Evolutionary conservation across 2,113 vertebrate species (phyloP).

Genomic region (Abramis brama): DNA sequence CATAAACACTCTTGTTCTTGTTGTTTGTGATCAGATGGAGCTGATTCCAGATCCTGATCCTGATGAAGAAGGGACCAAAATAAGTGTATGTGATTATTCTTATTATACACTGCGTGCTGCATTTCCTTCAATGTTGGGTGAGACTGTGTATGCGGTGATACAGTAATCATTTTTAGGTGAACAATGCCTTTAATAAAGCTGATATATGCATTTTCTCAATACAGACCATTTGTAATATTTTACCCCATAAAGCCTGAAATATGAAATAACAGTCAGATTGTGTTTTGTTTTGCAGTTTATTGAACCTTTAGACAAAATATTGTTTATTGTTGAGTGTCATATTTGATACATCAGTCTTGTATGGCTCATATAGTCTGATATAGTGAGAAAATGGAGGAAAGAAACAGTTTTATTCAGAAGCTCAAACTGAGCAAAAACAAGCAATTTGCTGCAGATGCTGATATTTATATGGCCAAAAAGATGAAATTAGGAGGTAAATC

Average conservation of each 20-base stretch:
- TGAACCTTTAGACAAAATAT: not conserved
- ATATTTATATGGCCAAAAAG: not conserved
- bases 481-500: not conserved
- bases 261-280: not conserved
- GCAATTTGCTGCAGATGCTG: not conserved
- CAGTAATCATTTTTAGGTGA: not conserved
- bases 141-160: not conserved
- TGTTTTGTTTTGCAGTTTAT: not conserved
- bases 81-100: constrained; percentile 66
- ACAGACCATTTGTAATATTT: not conserved
- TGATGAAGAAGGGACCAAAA: constrained; percentile 79
- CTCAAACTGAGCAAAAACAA: not conserved
- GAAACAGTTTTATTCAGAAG: not conserved
- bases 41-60: constrained; percentile 74
- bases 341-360: not conserved
- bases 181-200: not conserved
- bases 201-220: too few relatives aligned
- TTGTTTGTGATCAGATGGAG: constrained; percentile 68
- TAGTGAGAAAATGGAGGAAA: not conserved
- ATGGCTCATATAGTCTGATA: not conserved
- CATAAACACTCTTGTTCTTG: not conserved
- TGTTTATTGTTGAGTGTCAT: not conserved
- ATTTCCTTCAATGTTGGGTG: too few relatives aligned
- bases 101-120: too few relatives aligned
- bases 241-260: not conserved